phyloP scores from a whole-genome alignment of 2,797 vertebrate genomes.

The Rhabdomys pumilio region DNA sequence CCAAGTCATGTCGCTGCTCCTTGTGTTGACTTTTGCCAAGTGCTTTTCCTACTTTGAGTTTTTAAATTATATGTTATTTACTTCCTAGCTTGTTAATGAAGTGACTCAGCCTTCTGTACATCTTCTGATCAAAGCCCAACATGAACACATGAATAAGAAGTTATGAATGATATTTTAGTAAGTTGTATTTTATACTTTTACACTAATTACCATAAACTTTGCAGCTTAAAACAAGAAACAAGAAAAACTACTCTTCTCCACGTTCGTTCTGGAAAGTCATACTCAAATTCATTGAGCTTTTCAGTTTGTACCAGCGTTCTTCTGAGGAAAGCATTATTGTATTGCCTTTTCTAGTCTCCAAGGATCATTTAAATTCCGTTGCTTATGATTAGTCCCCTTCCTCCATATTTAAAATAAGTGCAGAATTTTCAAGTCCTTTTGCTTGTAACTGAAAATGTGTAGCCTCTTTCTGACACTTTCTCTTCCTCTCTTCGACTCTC shows the following conservation, averaged over 20 bases:
- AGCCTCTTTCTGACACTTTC: background rate
- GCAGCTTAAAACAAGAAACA: constrained; percentile 21
- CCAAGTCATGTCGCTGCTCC: background rate
- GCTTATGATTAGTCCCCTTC: background rate
- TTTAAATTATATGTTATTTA: background rate
- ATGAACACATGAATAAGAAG: background rate
- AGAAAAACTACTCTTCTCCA: background rate
- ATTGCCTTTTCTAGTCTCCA: background rate
- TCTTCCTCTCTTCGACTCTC: background rate
- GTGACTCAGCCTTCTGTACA: background rate
- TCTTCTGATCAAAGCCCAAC: background rate
- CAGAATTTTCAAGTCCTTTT: background rate
- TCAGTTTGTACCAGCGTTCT: background rate
- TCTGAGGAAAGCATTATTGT: background rate
- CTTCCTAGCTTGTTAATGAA: background rate
- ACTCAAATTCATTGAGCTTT: background rate
- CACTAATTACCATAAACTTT: background rate
- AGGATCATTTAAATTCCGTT: background rate
- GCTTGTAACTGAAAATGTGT: background rate
- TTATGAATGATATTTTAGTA: background rate
- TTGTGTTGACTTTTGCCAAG: background rate
- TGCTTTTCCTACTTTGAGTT: background rate
- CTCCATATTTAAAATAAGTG: background rate
- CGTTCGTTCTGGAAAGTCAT: background rate
- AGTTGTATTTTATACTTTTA: background rate